Evolutionary conservation across 1,140 invertebrate genomes (phyloP).

Genomic region (Carposina sasakii): DNA sequence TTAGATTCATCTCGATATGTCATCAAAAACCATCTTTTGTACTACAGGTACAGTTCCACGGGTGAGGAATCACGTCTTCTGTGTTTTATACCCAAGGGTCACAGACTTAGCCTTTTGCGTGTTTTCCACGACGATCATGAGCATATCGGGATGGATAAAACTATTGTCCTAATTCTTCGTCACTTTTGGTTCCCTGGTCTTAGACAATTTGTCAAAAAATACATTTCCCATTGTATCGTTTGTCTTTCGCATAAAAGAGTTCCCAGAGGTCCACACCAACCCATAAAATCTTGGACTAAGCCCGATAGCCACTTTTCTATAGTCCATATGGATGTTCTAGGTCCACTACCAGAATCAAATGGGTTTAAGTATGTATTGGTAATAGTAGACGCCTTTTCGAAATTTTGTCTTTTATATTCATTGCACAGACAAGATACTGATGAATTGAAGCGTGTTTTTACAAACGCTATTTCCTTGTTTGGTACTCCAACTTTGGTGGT

Average conservation of each 20-base stretch:
- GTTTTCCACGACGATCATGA: conserved; percentile 26
- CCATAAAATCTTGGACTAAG: conserved; percentile 12
- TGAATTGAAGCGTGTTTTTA: conserved; percentile 9
- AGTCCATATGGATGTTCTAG: conserved; percentile 19
- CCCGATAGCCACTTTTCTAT: conserved; percentile 16
- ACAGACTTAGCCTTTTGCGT: conserved; percentile 17
- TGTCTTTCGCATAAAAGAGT: too few relatives aligned
- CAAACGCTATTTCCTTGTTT: conserved; percentile 8
- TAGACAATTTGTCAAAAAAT: conserved; percentile 17
- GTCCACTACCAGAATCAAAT: conserved; percentile 14
- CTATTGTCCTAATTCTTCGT: conserved; percentile 10
- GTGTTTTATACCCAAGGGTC: conserved; percentile 7
- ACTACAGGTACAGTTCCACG: not conserved
- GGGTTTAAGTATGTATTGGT: conserved; percentile 10
- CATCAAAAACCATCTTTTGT: not conserved
- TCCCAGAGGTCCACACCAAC: too few relatives aligned
- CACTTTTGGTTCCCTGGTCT: conserved; percentile 28
- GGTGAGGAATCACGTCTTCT: conserved; percentile 3
- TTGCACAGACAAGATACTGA: conserved; percentile 3
- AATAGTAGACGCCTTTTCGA: conserved; percentile 14
- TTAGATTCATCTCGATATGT: not conserved
- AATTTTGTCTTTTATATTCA: conserved; percentile 3
- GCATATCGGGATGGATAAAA: conserved; percentile 22
- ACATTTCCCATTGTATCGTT: conserved; percentile 8
- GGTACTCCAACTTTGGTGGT: conserved; percentile 4